Evolutionary conservation across 1,140 invertebrate genomes (phyloP), one percentile per base, ranked within the genome.

Genomic region (Hermetia illucens): DNA sequence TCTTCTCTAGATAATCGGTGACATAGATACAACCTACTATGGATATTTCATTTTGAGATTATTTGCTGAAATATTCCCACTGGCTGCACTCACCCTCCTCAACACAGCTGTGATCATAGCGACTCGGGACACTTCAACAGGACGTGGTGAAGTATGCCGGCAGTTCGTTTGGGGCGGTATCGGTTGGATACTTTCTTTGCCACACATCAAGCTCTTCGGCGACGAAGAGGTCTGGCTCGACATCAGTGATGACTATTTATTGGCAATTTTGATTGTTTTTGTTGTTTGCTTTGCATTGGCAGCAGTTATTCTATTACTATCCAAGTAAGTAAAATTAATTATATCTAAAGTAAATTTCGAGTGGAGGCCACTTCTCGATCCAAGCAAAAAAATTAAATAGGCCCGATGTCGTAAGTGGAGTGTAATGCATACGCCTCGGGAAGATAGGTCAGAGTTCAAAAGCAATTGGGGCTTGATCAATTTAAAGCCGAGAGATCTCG

Each of bases 21-120:
- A 78, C 48, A 69, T 76, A 2, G 52, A 67, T 2, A 52, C 71
- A 21, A 81, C 76, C 1, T 76, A 85, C 46, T 79, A 77, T 72
- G 61, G 66, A 15, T 88, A 87, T 46, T 62, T 83, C 13, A 52
- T 72, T 5, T 64, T 82, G 5, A 72, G 82, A 30, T 70, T 76
- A 8, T 46, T 83, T 27, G 80, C 77, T 3, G 82, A 86, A 48
- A 75, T 83, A n/a, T 82, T 83, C 47, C 70, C 78, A 20, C 75
- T 76, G 13, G 74, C 79, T 0, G 72, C 72, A 0, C 57, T 85
- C 1, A 75, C 78, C 0, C 49, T 88, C 2, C 51, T 86, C 1
- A 77, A 81, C 32, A 76, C 79, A 0, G 79, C 79, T 1, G 71
- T 82, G n/a, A 74, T 87, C 2, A 81, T 82, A 31, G 80, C 82